Conservation (phyloP, 1,140 invertebrate genomes). For the Pomacea maculata region DNA sequence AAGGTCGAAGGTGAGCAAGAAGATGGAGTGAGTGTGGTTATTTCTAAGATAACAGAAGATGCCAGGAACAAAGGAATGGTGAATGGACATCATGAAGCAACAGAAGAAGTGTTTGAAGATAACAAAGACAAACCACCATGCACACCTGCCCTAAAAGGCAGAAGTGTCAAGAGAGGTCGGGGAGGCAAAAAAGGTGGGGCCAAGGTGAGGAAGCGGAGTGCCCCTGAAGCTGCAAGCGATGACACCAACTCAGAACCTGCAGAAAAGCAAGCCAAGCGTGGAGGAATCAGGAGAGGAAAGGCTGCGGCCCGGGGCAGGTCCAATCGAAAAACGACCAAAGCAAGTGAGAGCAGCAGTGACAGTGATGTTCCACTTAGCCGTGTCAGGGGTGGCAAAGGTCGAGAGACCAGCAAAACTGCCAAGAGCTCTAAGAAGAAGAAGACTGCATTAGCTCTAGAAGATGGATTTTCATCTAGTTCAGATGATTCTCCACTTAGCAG, state of each 20-base stretch:
- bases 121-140: slow-evolving; percentile 1
- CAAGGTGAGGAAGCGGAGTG: slow-evolving; percentile 24
- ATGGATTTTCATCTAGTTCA: slow-evolving; percentile 11
- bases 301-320: slow-evolving; percentile 18
- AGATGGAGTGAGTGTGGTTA: background rate
- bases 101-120: background rate
- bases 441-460: background rate
- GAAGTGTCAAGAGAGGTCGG: slow-evolving; percentile 28
- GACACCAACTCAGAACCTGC: slow-evolving; percentile 16
- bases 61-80: background rate
- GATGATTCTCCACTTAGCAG: slow-evolving; percentile 22
- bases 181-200: slow-evolving; percentile 16
- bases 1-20: background rate
- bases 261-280: slow-evolving; percentile 32
- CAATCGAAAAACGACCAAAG: background rate
- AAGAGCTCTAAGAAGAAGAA: slow-evolving; percentile 4
- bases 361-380: slow-evolving; percentile 20
- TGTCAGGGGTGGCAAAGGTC: background rate
- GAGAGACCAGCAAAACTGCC: background rate
- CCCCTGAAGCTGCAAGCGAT: slow-evolving; percentile 22
- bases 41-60: background rate
- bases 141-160: slow-evolving; percentile 1
- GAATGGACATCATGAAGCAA: slow-evolving; percentile 3
- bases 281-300: slow-evolving; percentile 12
- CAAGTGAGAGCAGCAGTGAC: slow-evolving; percentile 25